A percentile compares a stretch with the other conserved stretches of the same genome.
phyloP scores from a whole-genome alignment of 2,113 vertebrate genomes.

The Zosterops pallidus region DNA sequence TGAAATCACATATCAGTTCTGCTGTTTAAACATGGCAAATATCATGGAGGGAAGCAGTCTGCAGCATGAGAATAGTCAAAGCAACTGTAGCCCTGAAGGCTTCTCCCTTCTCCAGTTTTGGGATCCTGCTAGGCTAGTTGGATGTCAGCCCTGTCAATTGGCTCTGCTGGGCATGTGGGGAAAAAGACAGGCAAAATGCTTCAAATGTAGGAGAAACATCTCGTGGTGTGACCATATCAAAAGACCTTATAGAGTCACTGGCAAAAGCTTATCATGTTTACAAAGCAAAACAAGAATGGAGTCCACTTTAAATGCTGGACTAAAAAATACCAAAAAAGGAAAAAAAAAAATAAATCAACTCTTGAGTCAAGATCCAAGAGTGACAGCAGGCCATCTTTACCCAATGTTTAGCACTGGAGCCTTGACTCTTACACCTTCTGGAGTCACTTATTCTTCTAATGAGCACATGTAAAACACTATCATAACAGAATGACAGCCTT shows the following conservation, averaged over 20 bases:
- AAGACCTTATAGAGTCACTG: background rate
- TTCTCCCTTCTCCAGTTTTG: background rate
- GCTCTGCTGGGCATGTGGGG: background rate
- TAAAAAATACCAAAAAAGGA: background rate
- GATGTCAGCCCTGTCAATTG: background rate
- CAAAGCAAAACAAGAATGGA: background rate
- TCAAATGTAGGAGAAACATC: background rate
- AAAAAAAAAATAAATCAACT: background rate
- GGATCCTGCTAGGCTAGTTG: background rate
- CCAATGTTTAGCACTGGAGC: background rate
- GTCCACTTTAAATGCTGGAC: background rate
- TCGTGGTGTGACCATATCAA: fast-evolving
- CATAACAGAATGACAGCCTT: slow-evolving; percentile 12
- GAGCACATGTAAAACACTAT: background rate
- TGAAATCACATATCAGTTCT: background rate
- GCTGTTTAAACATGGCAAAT: background rate
- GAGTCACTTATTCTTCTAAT: slow-evolving; percentile 16
- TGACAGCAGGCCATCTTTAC: background rate
- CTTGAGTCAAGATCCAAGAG: background rate
- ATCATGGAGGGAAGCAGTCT: background rate
- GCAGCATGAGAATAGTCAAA: fast-evolving
- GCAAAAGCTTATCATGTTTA: background rate
- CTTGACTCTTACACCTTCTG: background rate
- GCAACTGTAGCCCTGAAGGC: background rate
- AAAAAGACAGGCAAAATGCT: background rate